Percentiles rank a stretch among this genome's conserved stretches.
Conservation (phyloP, 2,888 invertebrate species). For the Mimumesa dahlbomi region DNA sequence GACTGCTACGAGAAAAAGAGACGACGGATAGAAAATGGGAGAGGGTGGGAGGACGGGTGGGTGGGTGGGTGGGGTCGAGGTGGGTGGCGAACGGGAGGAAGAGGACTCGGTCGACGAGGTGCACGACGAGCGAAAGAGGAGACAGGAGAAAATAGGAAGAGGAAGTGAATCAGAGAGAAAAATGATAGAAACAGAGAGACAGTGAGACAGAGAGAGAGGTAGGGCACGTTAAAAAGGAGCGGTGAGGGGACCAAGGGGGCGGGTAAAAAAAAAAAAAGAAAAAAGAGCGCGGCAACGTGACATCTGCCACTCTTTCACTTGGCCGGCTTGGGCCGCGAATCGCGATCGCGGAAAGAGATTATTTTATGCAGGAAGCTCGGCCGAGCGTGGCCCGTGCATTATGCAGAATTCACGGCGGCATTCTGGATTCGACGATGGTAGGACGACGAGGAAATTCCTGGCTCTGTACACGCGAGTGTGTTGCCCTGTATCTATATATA, state of each 20-base stretch:
- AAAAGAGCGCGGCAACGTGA: slow-evolving; percentile 65
- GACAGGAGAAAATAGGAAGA: too few relatives aligned
- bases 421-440: slow-evolving; percentile 63
- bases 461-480: slow-evolving; percentile 28
- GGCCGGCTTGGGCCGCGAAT: slow-evolving; percentile 67
- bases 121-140: too few relatives aligned
- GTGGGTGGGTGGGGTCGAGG: too few relatives aligned
- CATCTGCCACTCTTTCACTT: slow-evolving; percentile 71
- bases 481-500: too few relatives aligned
- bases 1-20: slow-evolving; percentile 53
- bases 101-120: slow-evolving; percentile 4
- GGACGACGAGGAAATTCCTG: slow-evolving; percentile 52
- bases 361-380: slow-evolving; percentile 74
- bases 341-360: slow-evolving; percentile 76
- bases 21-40: slow-evolving; percentile 45
- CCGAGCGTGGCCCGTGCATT: slow-evolving; percentile 72
- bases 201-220: slow-evolving; percentile 13
- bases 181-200: too few relatives aligned
- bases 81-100: slow-evolving; percentile 10
- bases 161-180: too few relatives aligned
- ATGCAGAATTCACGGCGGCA: slow-evolving; percentile 70
- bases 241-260: slow-evolving; percentile 7
- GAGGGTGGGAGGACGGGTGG: slow-evolving; percentile 23
- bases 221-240: slow-evolving; percentile 19
- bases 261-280: slow-evolving; percentile 21